phyloP scores from a whole-genome alignment of 1,140 invertebrate genomes.

The Drosophila baimaii region DNA sequence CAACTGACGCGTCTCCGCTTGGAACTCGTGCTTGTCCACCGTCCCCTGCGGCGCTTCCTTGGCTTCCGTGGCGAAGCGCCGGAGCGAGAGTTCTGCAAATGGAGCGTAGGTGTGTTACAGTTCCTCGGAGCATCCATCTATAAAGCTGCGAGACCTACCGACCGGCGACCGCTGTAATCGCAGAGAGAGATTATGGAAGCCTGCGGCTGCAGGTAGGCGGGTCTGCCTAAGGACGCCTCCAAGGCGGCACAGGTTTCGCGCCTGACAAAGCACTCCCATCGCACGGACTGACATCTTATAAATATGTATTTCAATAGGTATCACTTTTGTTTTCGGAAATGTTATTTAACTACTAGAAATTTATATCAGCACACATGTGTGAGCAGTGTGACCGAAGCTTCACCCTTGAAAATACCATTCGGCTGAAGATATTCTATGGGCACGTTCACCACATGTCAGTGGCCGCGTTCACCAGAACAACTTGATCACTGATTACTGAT shows the following conservation, averaged over 20 bases:
- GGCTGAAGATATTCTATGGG: neutral
- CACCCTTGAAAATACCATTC: neutral
- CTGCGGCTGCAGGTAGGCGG: neutral
- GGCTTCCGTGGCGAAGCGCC: slow-evolving; percentile 44
- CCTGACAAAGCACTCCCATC: slow-evolving; percentile 27
- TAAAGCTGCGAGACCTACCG: slow-evolving; percentile 3
- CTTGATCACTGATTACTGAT: too few species aligned
- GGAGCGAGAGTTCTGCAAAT: slow-evolving; percentile 17
- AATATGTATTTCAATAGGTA: neutral
- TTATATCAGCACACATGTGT: slow-evolving; percentile 55
- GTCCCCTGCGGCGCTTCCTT: slow-evolving; percentile 1
- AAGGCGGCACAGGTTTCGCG: slow-evolving; percentile 18
- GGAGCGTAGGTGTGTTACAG: neutral
- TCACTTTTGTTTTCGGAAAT: slow-evolving; percentile 15
- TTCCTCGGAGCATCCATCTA: too few species aligned
- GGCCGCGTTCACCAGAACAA: too few species aligned
- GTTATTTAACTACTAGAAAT: slow-evolving; percentile 54
- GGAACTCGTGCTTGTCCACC: slow-evolving; percentile 91
- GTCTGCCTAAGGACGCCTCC: slow-evolving; percentile 7
- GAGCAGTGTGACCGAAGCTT: slow-evolving; percentile 3
- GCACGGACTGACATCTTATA: slow-evolving; percentile 34
- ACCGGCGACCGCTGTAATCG: slow-evolving; percentile 8
- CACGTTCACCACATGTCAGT: too few species aligned
- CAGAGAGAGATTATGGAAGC: slow-evolving; percentile 1
- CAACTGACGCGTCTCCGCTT: slow-evolving; percentile 97